Conservation (phyloP, 2,113 vertebrate species). For the Sakesphorus luctuosus region DNA sequence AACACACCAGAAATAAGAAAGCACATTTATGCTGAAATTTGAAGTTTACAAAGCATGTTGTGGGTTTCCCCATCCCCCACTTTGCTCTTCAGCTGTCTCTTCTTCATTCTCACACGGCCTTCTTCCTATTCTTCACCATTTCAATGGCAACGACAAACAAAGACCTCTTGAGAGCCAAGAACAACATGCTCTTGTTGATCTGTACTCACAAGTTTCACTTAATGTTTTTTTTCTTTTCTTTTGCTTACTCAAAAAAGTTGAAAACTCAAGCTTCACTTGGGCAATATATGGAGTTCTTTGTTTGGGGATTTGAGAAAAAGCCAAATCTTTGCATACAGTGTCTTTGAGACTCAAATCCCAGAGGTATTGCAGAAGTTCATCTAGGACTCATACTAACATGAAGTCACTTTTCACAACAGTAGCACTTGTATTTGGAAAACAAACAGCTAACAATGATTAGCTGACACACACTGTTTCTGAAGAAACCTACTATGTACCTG, state of each 20-base stretch:
- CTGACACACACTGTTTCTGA: not conserved
- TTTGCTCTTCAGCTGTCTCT: not conserved
- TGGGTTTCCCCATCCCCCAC: not conserved
- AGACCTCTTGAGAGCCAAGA: not conserved
- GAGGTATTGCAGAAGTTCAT: not conserved
- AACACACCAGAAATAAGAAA: not conserved
- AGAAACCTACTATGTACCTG: not conserved
- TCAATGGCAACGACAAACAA: not conserved
- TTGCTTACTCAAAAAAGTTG: slow-evolving; percentile 22
- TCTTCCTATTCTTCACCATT: slow-evolving; percentile 15
- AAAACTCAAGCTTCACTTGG: not conserved
- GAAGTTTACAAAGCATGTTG: not conserved
- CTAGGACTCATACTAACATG: not conserved
- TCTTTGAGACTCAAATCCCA: not conserved
- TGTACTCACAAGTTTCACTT: not conserved
- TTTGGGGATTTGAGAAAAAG: slow-evolving; percentile 16
- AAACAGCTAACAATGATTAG: not conserved
- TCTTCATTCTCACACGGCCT: not conserved
- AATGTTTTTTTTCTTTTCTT: not conserved
- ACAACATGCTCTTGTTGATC: slow-evolving; percentile 13
- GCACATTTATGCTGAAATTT: not conserved
- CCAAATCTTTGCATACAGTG: not conserved
- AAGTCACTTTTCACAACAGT: not conserved
- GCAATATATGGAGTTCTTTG: slow-evolving; percentile 10
- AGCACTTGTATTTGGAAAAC: not conserved